Evolutionary conservation across 2,888 invertebrate species (phyloP).

Genomic region (Unio delphinus): DNA sequence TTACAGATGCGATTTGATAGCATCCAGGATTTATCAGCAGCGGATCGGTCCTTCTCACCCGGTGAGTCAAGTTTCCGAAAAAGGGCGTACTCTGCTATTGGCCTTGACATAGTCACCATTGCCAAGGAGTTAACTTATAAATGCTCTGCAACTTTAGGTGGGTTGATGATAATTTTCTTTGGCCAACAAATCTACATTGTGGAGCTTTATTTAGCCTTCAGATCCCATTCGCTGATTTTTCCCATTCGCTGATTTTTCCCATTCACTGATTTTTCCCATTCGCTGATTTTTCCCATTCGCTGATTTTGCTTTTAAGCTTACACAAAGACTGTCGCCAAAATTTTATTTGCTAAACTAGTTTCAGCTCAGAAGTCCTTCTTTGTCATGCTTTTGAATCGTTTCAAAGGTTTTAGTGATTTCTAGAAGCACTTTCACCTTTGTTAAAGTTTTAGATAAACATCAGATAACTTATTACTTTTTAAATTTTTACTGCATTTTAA

Average conservation of each 20-base stretch:
- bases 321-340: neutral
- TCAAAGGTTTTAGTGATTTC: too few relatives aligned
- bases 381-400: too few relatives aligned
- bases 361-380: neutral
- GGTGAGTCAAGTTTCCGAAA: constrained; percentile 49
- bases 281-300: constrained; percentile 1
- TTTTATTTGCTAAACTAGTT: neutral
- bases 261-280: too few relatives aligned
- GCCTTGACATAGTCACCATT: constrained; percentile 32
- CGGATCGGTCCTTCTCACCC: constrained; percentile 32
- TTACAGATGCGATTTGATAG: constrained; percentile 69
- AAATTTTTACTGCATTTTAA: neutral
- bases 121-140: constrained; percentile 38
- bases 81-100: constrained; percentile 35
- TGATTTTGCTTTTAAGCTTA: constrained; percentile 1
- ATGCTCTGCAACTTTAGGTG: constrained; percentile 42
- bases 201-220: too few relatives aligned
- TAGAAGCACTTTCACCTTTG: neutral
- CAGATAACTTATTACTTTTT: neutral
- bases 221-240: constrained; percentile 1
- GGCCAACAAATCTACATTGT: too few relatives aligned
- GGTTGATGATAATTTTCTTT: constrained; percentile 16
- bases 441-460: neutral
- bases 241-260: too few relatives aligned
- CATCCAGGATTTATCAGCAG: constrained; percentile 60